Percentiles rank a stretch among this genome's conserved stretches.
Evolutionary conservation across 2,888 invertebrate genomes (phyloP).

Genomic region (Cynaeus angustus): DNA sequence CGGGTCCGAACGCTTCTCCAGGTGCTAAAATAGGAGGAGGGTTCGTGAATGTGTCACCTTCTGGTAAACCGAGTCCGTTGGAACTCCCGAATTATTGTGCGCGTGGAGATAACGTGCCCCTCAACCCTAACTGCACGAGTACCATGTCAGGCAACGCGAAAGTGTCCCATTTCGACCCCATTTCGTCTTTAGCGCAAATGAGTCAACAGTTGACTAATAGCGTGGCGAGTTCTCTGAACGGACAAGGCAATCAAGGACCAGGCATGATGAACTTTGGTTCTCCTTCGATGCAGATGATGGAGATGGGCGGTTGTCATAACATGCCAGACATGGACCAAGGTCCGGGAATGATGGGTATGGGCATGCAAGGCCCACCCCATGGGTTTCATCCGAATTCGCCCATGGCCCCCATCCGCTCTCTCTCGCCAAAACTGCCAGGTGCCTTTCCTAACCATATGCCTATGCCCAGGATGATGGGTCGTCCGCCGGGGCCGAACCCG

Average conservation of each 20-base stretch:
- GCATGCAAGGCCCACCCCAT: constrained; percentile 70
- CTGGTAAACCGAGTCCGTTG: constrained; percentile 67
- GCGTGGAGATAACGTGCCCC: constrained; percentile 77
- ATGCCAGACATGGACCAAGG: constrained; percentile 68
- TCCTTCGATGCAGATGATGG: constrained; percentile 72
- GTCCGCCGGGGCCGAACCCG: constrained; percentile 77
- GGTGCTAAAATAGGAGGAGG: constrained; percentile 69
- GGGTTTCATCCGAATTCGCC: constrained; percentile 70
- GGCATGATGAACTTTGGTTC: constrained; percentile 76
- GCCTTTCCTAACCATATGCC: constrained; percentile 73
- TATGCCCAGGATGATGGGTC: constrained; percentile 78
- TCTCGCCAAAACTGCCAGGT: constrained; percentile 81
- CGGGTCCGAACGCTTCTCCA: constrained; percentile 69
- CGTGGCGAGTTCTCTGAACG: constrained; percentile 76
- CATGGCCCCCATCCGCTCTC: constrained; percentile 71
- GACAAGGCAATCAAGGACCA: constrained; percentile 72
- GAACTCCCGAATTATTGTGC: constrained; percentile 71
- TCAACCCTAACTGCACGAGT: constrained; percentile 79
- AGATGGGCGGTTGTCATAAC: constrained; percentile 69
- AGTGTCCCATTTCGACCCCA: constrained; percentile 90
- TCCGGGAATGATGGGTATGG: constrained; percentile 67
- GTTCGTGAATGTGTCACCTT: constrained; percentile 70
- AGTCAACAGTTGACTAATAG: constrained; percentile 92
- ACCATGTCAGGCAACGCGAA: constrained; percentile 76
- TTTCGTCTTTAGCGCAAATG: constrained; percentile 95